These are phyloP conservation scores for Urophycis tenuis DNA, from an alignment of 2,797 vertebrate species.

Conservation along the genomic window DNA sequence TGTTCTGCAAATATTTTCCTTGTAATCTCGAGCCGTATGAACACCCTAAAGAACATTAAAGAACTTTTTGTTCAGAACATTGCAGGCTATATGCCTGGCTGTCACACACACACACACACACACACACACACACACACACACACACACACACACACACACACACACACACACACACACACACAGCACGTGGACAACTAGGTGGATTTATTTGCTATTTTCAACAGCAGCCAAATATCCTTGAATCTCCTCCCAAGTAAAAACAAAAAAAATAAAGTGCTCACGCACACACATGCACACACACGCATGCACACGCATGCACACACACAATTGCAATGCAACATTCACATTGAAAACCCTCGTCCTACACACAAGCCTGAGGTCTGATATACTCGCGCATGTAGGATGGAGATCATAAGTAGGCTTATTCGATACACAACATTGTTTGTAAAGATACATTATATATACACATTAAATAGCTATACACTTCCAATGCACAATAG, in stretches of 20 bases:
- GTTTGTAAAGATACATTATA: neutral
- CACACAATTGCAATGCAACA: neutral
- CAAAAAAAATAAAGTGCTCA: neutral
- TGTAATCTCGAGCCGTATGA: slow-evolving; percentile 69
- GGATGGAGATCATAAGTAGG: neutral
- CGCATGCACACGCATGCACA: neutral
- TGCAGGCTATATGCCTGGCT: slow-evolving; percentile 6
- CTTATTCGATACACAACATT: neutral
- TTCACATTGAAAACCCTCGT: slow-evolving; percentile 24
- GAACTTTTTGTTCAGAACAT: slow-evolving; percentile 49
- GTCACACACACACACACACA: slow-evolving; percentile 7
- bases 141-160: neutral
- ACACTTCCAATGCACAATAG: no score
- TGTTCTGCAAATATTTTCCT: slow-evolving; percentile 74
- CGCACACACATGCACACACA: neutral
- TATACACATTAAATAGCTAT: no score
- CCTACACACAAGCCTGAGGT: neutral
- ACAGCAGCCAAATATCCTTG: neutral
- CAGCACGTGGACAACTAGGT: neutral
- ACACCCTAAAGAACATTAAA: slow-evolving; percentile 63
- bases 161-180: neutral
- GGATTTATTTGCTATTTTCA: neutral
- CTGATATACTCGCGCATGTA: neutral
- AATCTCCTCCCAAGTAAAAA: neutral
- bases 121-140: neutral